phyloP scores from a whole-genome alignment of 2,113 vertebrate genomes.

The Xiphias gladius region DNA sequence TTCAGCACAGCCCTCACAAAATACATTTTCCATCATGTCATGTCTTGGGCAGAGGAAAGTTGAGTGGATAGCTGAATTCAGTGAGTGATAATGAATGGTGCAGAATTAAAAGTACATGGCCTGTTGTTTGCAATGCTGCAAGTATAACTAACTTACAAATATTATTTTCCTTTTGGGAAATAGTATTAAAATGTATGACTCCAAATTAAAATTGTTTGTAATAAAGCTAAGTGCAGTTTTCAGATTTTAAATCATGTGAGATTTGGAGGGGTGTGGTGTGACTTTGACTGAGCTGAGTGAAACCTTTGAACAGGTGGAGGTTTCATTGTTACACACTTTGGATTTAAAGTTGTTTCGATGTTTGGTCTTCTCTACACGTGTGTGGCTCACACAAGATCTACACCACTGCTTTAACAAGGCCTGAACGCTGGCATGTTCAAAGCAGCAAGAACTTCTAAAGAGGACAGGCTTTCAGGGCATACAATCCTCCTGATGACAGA shows the following conservation, averaged over 20 bases:
- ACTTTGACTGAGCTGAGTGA: conserved; percentile 62
- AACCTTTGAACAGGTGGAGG: conserved; percentile 63
- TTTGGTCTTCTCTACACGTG: conserved; percentile 58
- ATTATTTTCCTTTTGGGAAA: conserved; percentile 1
- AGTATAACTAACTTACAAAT: background rate
- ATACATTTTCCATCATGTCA: conserved; percentile 72
- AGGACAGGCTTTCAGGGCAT: conserved; percentile 61
- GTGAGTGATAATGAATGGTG: conserved; percentile 16
- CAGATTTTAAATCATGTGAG: background rate
- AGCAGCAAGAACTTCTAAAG: conserved; percentile 60
- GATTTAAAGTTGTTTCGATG: conserved; percentile 49
- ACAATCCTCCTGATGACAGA: conserved; percentile 77
- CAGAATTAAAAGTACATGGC: background rate
- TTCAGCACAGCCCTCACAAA: conserved; percentile 36
- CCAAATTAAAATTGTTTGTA: background rate
- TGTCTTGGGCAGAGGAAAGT: conserved; percentile 49
- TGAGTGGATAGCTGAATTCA: conserved; percentile 46
- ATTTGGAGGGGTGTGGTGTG: background rate
- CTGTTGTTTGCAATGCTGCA: conserved; percentile 7
- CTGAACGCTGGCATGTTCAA: conserved; percentile 58
- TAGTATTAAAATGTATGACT: background rate
- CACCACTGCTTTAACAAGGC: conserved; percentile 59
- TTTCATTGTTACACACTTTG: conserved; percentile 23
- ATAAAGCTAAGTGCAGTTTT: conserved; percentile 4
- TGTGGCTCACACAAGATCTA: conserved; percentile 36